These are phyloP conservation scores for Pristionchus fissidentatus DNA, from an alignment of 2,888 invertebrate genomes.

Conservation along the genomic window DNA sequence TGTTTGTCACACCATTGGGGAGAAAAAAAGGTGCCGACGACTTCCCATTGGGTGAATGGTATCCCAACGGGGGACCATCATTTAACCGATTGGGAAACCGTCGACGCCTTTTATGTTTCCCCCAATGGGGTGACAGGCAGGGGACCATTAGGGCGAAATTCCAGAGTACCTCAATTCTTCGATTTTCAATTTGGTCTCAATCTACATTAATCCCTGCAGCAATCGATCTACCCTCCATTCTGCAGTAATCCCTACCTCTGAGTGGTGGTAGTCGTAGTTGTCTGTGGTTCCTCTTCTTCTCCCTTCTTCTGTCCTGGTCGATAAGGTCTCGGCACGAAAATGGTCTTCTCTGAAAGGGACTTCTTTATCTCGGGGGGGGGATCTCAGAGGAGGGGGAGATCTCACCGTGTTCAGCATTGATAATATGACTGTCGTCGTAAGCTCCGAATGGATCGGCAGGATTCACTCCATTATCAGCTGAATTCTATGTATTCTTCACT, in stretches of 20 bases:
- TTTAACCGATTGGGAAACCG: too few relatives aligned
- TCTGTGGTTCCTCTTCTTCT: slow-evolving; percentile 58
- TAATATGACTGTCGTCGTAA: slow-evolving; percentile 70
- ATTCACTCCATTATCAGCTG: slow-evolving; percentile 57
- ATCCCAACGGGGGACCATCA: too few relatives aligned
- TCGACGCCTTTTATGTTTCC: too few relatives aligned
- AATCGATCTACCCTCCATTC: neutral
- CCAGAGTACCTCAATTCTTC: neutral
- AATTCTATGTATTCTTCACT: too few relatives aligned
- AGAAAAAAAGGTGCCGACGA: too few relatives aligned
- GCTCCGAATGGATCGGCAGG: slow-evolving; percentile 65
- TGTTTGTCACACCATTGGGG: too few relatives aligned
- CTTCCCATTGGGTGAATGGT: too few relatives aligned
- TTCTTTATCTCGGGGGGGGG: neutral
- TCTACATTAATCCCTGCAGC: neutral
- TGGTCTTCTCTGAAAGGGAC: slow-evolving; percentile 61
- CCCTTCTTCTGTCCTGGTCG: slow-evolving; percentile 68
- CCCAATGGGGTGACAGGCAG: too few relatives aligned
- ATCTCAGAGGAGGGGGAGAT: neutral
- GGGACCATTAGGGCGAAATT: neutral
- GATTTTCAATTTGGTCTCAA: too few relatives aligned
- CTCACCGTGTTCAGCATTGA: slow-evolving; percentile 62
- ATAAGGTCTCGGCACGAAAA: slow-evolving; percentile 72
- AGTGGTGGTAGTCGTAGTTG: slow-evolving; percentile 55
- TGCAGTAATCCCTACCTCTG: slow-evolving; percentile 20